A percentile compares a stretch with the other conserved stretches of the same genome.
phyloP scores from a whole-genome alignment of 2,113 vertebrate species.

The Zapus hudsonius region DNA sequence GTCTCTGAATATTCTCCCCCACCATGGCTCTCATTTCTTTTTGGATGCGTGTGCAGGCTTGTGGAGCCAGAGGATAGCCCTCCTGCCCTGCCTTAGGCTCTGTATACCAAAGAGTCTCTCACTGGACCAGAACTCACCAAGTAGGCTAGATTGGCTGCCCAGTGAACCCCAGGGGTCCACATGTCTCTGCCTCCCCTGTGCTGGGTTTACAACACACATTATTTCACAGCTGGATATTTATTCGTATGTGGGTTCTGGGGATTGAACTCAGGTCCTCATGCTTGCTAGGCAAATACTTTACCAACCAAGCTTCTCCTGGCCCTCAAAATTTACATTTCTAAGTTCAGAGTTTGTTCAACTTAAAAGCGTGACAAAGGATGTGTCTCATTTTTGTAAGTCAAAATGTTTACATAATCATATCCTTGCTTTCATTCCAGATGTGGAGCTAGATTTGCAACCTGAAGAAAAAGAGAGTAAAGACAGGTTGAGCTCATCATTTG shows the following conservation, averaged over 20 bases:
- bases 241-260: neutral
- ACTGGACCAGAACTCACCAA: too few relatives aligned
- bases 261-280: neutral
- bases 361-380: neutral
- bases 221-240: too few relatives aligned
- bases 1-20: too few relatives aligned
- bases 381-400: neutral
- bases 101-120: too few relatives aligned
- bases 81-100: too few relatives aligned
- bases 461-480: neutral
- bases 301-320: neutral
- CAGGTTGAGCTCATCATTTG: accelerated
- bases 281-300: neutral
- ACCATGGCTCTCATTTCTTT: too few relatives aligned
- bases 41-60: too few relatives aligned
- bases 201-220: too few relatives aligned
- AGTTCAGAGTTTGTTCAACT: slow-evolving; percentile 29
- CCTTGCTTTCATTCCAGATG: slow-evolving; percentile 22
- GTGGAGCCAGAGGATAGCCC: too few relatives aligned
- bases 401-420: slow-evolving; percentile 1
- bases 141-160: too few relatives aligned
- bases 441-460: neutral
- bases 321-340: neutral
- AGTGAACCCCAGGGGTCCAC: too few relatives aligned
- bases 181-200: too few relatives aligned